Evolutionary conservation across 2,113 vertebrate species (phyloP).

Genomic region (Hoplias malabaricus): DNA sequence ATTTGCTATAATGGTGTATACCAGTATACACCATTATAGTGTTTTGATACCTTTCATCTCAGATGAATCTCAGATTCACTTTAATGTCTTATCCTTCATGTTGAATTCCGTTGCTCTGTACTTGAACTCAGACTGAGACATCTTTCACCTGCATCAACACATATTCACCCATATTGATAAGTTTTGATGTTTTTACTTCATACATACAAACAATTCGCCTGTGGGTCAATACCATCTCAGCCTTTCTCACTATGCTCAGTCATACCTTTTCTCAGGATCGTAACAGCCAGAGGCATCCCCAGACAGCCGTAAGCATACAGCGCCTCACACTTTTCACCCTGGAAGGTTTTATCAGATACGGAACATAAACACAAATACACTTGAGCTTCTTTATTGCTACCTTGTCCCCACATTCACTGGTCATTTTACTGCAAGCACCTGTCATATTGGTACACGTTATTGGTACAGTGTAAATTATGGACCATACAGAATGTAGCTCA

Average conservation of each 20-base stretch:
- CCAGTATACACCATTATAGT: neutral
- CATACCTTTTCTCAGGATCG: neutral
- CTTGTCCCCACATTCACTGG: no score
- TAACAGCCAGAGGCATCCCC: neutral
- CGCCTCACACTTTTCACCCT: neutral
- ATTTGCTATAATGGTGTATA: no score
- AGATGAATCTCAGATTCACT: neutral
- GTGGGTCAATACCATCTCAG: neutral
- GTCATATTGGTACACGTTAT: no score
- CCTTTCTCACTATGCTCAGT: neutral
- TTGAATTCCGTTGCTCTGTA: neutral
- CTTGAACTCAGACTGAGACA: neutral
- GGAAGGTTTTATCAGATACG: no score
- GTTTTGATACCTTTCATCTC: neutral
- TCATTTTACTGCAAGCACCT: no score
- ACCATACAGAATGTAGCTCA: neutral
- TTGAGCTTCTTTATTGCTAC: no score
- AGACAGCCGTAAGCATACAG: neutral
- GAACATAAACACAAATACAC: no score
- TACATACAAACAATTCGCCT: neutral
- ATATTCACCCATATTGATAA: neutral
- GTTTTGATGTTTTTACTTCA: neutral
- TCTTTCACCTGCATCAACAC: neutral
- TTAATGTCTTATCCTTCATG: neutral
- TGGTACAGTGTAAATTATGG: no score